Percentiles rank a stretch among this genome's conserved stretches.
Evolutionary conservation across 64 coral and sea anemone species (phyloP).

Genomic region (Catalaphyllia jardinei): DNA sequence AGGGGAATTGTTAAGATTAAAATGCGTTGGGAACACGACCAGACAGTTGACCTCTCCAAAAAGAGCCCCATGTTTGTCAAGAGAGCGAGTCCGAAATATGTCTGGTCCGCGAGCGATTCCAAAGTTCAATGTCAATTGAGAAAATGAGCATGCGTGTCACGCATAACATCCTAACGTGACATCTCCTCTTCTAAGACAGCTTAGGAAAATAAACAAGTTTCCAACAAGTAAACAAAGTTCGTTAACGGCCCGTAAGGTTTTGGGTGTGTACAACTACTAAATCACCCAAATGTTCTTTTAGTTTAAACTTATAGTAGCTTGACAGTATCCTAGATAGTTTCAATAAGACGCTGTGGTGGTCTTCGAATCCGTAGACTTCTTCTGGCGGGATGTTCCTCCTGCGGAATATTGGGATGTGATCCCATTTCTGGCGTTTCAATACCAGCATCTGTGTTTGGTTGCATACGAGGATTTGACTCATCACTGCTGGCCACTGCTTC

Average conservation of each 20-base stretch:
- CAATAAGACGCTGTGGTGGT: background rate
- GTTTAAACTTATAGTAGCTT: background rate
- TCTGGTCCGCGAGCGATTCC: too few relatives aligned
- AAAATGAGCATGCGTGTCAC: background rate
- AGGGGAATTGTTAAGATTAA: too few relatives aligned
- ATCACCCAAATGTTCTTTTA: background rate
- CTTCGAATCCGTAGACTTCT: too few relatives aligned
- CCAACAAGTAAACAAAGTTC: too few relatives aligned
- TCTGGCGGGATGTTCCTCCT: background rate
- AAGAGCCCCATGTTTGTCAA: too few relatives aligned
- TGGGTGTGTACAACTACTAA: background rate
- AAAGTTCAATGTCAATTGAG: too few relatives aligned
- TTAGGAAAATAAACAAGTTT: background rate
- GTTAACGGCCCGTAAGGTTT: too few relatives aligned
- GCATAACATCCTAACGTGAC: background rate
- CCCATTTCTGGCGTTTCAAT: background rate
- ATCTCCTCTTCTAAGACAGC: background rate
- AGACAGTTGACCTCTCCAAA: too few relatives aligned
- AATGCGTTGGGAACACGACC: too few relatives aligned
- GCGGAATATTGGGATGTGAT: background rate
- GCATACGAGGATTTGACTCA: background rate
- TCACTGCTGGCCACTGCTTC: conserved; percentile 1
- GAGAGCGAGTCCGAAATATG: too few relatives aligned
- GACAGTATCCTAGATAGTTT: background rate
- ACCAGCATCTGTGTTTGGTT: background rate